phyloP scores from a whole-genome alignment of 2,113 vertebrate genomes.

The Centrocercus urophasianus region DNA sequence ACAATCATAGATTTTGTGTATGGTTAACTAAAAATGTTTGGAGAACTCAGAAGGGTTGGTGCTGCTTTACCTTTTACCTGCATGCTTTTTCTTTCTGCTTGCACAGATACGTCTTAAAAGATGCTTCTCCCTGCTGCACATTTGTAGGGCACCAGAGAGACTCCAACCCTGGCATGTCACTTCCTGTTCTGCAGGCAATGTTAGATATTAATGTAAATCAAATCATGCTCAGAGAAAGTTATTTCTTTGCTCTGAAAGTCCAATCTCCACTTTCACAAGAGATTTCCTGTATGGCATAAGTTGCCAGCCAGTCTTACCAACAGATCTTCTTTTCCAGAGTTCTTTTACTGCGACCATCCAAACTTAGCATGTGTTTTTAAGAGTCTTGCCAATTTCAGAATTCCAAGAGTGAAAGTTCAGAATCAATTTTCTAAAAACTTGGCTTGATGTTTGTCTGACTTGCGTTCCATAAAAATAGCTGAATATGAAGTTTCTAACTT shows the following conservation, averaged over 20 bases:
- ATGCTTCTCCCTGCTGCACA: neutral
- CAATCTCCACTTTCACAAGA: neutral
- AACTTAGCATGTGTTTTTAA: slow-evolving; percentile 39
- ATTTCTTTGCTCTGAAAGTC: neutral
- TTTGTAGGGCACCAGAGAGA: neutral
- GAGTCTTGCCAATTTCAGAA: slow-evolving; percentile 24
- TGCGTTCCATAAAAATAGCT: slow-evolving; percentile 37
- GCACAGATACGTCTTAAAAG: neutral
- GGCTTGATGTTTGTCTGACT: slow-evolving; percentile 39
- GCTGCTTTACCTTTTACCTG: neutral
- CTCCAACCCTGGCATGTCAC: neutral
- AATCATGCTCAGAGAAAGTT: neutral
- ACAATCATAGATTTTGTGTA: neutral
- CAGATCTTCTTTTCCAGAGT: neutral
- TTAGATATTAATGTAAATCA: neutral
- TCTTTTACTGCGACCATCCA: neutral
- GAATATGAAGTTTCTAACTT: slow-evolving; percentile 22
- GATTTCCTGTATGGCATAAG: neutral
- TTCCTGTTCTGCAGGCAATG: neutral
- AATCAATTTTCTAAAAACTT: slow-evolving; percentile 27
- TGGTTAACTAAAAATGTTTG: neutral
- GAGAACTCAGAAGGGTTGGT: neutral
- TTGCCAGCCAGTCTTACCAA: slow-evolving; percentile 24
- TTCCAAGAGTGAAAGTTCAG: slow-evolving; percentile 44
- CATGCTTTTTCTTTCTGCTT: neutral